Evolutionary conservation across 2,113 vertebrate genomes (phyloP), one percentile per base, ranked within the genome.

Genomic region (Isurus oxyrinchus): DNA sequence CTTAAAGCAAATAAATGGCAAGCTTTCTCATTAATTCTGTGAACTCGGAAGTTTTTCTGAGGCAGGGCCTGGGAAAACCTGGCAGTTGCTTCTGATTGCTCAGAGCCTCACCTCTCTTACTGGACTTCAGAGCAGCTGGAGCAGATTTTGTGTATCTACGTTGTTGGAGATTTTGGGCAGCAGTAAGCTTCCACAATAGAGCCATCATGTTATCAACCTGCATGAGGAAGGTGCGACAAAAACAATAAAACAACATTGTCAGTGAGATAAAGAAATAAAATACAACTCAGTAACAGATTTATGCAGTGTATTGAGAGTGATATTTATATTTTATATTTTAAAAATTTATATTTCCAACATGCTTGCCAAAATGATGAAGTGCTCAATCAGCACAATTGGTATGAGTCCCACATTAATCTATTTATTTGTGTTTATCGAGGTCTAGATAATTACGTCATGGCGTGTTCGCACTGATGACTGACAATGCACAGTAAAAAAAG

Each of bases 131-230:
- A 86, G 98, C 96, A 87, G 49, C 97, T 97, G 98, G 98, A 53
- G 98, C 97, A 81, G 98, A 97, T 96, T 97, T 97, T 79, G 97
- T 81, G 96, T 98, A 98, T 57, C 97, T 97, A 94, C 97, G 98
- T 67, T 97, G 97, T 96, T 97, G 98, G 95, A 98, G 97, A 55
- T 97, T 98, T 96, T 98, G 97, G 7, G 97, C 97, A 0, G 97
- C 97, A 16, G 97, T 98, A 96, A 98, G 72, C 96, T 98, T 98
- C 96, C 98, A 96, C 27, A 98, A 96, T 0, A 97, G 97, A 76
- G 97, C 96, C 96, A 97, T 98, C 3, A 98, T 96, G 40, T 98
- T 97, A 27, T 98, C 97, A 0, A 98, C 97, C 98, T 98, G 49
- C 97, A 95, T 1, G 44, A 5, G 67, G 16, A n/a, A 93, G n/a